Percentiles rank a stretch among this genome's conserved stretches.
phyloP scores from a whole-genome alignment of 53 echinoderm and acorn worm genomes.

The Antedon mediterranea region DNA sequence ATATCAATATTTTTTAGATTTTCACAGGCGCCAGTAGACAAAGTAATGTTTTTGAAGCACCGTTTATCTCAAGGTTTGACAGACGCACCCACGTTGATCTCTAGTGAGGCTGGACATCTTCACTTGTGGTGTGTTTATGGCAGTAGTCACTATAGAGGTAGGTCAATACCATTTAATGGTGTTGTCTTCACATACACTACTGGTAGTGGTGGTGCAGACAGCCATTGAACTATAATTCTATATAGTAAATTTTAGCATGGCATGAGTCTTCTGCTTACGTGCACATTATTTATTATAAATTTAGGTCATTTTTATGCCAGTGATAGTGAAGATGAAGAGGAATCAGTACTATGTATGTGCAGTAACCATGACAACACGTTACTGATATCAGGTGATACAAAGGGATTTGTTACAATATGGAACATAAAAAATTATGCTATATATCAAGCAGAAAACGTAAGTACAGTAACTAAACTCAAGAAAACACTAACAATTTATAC shows the following conservation, averaged over 20 bases:
- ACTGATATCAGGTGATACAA: conserved; percentile 67
- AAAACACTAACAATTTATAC: too few species aligned
- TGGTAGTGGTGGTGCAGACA: too few species aligned
- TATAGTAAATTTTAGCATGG: too few species aligned
- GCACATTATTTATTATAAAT: neutral
- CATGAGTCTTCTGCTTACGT: too few species aligned
- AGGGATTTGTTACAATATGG: conserved; percentile 69
- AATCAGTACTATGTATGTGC: conserved; percentile 67
- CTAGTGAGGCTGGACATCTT: conserved; percentile 78
- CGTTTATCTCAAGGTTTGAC: conserved; percentile 34
- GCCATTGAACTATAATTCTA: too few species aligned
- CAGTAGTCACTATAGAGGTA: conserved; percentile 67
- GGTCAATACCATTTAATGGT: too few species aligned
- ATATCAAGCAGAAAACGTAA: conserved; percentile 24
- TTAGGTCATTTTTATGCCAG: conserved; percentile 85
- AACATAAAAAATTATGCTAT: conserved; percentile 47
- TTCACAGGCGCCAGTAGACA: conserved; percentile 76
- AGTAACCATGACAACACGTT: conserved; percentile 51
- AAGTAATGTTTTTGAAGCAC: conserved; percentile 51
- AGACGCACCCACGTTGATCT: conserved; percentile 67
- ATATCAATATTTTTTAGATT: conserved; percentile 45
- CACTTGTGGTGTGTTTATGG: conserved; percentile 92
- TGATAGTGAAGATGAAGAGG: conserved; percentile 37
- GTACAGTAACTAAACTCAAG: neutral
- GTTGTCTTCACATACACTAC: too few species aligned